These are phyloP conservation scores for Sterna hirundo DNA, from an alignment of 2,113 vertebrate genomes.

Conservation along the genomic window DNA sequence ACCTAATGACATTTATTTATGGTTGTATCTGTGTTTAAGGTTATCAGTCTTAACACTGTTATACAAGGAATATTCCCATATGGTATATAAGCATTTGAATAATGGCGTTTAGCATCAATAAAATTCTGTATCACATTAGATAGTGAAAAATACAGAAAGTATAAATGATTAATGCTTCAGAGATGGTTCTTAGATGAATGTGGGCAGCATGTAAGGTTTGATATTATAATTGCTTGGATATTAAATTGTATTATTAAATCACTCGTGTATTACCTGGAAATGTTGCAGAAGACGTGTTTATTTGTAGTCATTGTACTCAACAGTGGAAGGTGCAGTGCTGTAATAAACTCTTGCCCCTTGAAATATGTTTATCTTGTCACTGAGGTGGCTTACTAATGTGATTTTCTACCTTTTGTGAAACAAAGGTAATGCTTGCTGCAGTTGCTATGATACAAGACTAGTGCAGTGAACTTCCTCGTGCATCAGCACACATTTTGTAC, in stretches of 20 bases:
- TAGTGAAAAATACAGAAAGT: neutral
- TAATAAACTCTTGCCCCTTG: neutral
- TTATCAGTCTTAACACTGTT: neutral
- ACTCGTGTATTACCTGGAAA: neutral
- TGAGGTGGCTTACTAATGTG: neutral
- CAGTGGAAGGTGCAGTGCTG: neutral
- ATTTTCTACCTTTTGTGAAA: neutral
- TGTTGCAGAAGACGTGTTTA: neutral
- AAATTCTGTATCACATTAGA: neutral
- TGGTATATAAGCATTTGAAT: neutral
- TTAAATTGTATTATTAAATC: neutral
- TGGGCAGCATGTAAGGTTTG: neutral
- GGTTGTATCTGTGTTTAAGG: neutral
- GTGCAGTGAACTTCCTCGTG: neutral
- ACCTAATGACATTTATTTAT: neutral
- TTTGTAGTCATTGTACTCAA: neutral
- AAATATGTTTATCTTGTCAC: conserved; percentile 33
- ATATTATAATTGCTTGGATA: neutral
- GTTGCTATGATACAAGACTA: conserved; percentile 21
- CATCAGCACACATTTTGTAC: neutral
- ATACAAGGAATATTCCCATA: neutral
- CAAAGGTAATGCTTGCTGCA: neutral
- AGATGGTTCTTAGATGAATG: neutral
- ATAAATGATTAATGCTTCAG: neutral
- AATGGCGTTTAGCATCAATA: neutral